Conservation (phyloP, 2,888 invertebrate genomes). For the Idaea dimidiata region DNA sequence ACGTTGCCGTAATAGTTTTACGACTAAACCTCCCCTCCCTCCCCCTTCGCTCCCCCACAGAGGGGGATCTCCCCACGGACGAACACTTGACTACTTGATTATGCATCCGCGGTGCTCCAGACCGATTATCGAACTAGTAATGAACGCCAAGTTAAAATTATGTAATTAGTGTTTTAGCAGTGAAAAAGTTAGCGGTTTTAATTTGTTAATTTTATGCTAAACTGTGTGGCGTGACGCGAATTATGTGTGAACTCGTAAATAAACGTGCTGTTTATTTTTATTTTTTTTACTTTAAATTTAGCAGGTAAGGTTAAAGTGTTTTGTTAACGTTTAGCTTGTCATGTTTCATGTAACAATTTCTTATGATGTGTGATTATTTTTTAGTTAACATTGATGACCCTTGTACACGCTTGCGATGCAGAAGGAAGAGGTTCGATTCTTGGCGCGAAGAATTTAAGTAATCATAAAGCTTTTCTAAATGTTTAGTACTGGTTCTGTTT, state of each 20-base stretch:
- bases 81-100: constrained; percentile 71
- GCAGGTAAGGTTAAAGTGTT: neutral
- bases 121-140: constrained; percentile 78
- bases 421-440: too few species aligned
- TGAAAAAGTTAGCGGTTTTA: constrained; percentile 17
- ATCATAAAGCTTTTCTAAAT: too few species aligned
- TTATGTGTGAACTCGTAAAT: constrained; percentile 8
- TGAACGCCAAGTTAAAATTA: constrained; percentile 48
- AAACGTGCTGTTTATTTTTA: neutral
- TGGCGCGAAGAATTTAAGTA: too few species aligned
- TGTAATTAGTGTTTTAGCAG: constrained; percentile 27
- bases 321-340: neutral
- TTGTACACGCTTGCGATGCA: neutral
- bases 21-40: constrained; percentile 52
- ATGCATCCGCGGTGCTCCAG: constrained; percentile 73
- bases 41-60: constrained; percentile 29
- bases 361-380: neutral
- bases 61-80: constrained; percentile 36
- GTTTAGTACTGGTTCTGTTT: too few species aligned
- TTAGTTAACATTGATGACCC: neutral
- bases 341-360: neutral
- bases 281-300: neutral
- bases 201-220: constrained; percentile 12
- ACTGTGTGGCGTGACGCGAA: constrained; percentile 9
- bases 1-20: constrained; percentile 78